Evolutionary conservation across 2,797 vertebrate genomes (phyloP), one percentile per base, ranked within the genome.

Genomic region (Orientallactaga sibirica): DNA sequence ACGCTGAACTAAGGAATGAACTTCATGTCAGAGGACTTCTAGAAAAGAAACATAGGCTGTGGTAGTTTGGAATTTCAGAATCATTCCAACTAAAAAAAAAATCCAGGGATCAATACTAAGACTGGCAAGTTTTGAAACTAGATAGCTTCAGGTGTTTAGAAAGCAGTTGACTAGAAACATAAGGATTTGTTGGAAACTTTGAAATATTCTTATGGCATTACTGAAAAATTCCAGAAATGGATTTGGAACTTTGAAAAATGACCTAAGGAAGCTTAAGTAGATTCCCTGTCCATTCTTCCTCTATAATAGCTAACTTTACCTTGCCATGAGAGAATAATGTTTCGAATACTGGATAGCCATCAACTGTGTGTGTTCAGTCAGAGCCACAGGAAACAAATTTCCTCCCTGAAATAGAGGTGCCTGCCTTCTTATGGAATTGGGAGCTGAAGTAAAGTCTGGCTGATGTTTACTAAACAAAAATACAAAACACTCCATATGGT

Each of bases 151-250:
- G 71, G 73, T 71, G 61, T 91, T 89, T 94, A 67, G 71, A 52
- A 93, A 93, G 89, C 12, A 71, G 48, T 61, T 33, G 48, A 73
- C 90, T 90, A 75, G n/a, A 95, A 77, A 83, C 88, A 85, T 41
- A 76, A 90, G 33, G 86, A 87, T 79, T 91, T 82, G 94, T 92
- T 78, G 71, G 86, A 95, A 94, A 95, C 92, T 76, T 80, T 90
- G 37, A 73, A 75, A 66, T 78, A 75, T n/a, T 66, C 7, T 89
- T 88, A 62, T 3, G 48, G 15, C 80, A 55, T 93, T 90, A 75
- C 37, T 81, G 52, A 84, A n/a, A 94, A 94, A 92, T 91, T 91
- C 76, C 29, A 86, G 89, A 86, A 92, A 80, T 79, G 22, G 41
- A 78, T 85, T 43, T 92, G 64, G 24, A 92, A 81, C n/a, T 70